Evolutionary conservation across 2,797 vertebrate species (phyloP), one percentile per base, ranked within the genome.

Genomic region (Enteromius treurensis): DNA sequence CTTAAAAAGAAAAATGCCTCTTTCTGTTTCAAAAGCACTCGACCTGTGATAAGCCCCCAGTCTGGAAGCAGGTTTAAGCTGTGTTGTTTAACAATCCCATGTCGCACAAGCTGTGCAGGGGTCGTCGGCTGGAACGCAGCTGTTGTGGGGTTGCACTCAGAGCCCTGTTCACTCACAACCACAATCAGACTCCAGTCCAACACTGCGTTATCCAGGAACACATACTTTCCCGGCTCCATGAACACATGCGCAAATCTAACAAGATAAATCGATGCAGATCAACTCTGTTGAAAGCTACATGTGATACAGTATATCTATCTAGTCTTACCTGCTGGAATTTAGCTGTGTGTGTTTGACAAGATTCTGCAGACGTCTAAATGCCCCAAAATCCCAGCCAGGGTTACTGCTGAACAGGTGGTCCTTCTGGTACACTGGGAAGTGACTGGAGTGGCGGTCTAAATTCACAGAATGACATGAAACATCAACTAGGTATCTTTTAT

Each of bases 361-460:
- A 82, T 94, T 92, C 78, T 94, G 73, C 37, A 99, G 93, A 85
- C 91, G 94, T 77, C 96, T 94, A 90, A 99, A 98, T 42, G 96
- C 90, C 2, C 97, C 96, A 34, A 95, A 98, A 89, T 99, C 98
- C 97, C 97, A 98, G 86, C 91, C 55, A 1, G 96, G 95, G 86
- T 98, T 97, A 90, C 92, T 98, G 89, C 96, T 98, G 79, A 96
- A 97, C 17, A 99, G 93, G 84, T 99, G 97, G 87, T 97, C 93
- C 89, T 96, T 97, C 91, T 96, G 95, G 88, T 99, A 99, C 7
- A 97, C 89, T 0, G 97, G 97, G 80, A 97, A 98, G 85, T 99
- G 97, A 87, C 97, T 98, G 84, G 92, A 90, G 13, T 68, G 89
- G 49, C 95, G 95, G 69, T 95, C 97, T 98, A 47, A 40, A 88